Base-by-base conservation (phyloP, 2,113 vertebrate species). In the Anhinga rufa region DNA sequence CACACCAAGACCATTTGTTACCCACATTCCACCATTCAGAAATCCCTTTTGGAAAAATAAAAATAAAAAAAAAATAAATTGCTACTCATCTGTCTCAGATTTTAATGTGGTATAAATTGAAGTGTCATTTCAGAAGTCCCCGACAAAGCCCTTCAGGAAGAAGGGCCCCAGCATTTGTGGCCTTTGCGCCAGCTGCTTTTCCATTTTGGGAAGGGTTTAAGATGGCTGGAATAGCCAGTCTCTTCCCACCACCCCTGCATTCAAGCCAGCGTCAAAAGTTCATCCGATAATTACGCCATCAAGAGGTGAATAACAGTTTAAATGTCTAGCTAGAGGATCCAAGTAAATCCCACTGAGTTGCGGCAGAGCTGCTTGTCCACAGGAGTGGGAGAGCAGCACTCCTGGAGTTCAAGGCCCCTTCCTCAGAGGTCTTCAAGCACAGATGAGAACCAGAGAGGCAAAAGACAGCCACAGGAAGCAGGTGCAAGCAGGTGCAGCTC, bases 181-280 rank as follows among this genome's bases (percentile, higher is more conserved):
- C 64, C 84, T 86, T 64, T 64, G 64, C 8, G 6, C 81, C 97
- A 97, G 96, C 96, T 96, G 92, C 68, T 91, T 84, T 88, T 66
- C 94, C 93, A 95, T 92, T 93, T 69, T 57, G 92, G 91, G 93
- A 97, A 97, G 71, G 82, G 87, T 96, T 94, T 94, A 62, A 76
- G 57, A 97, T 95, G 68, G 64, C 71, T 97, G 92, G 83, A 96
- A 97, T 94, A 94, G 61, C 31, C 87, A n/a, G 69, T 54, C 57
- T 92, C 92, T 96, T 96, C 97, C 95, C 95, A 92, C 75, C 83
- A 74, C 17, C 46, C 82, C 84, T 79, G 83, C 71, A 40, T 34
- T 77, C 66, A 34, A 66, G 81, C 54, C 64, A 40, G 49, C 9
- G 5, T 74, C 92, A 82, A 51, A 93, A 94, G 94, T 94, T 95